A percentile compares a stretch with the other conserved stretches of the same genome.
phyloP scores from a whole-genome alignment of 2,113 vertebrate species.

The Conger conger region DNA sequence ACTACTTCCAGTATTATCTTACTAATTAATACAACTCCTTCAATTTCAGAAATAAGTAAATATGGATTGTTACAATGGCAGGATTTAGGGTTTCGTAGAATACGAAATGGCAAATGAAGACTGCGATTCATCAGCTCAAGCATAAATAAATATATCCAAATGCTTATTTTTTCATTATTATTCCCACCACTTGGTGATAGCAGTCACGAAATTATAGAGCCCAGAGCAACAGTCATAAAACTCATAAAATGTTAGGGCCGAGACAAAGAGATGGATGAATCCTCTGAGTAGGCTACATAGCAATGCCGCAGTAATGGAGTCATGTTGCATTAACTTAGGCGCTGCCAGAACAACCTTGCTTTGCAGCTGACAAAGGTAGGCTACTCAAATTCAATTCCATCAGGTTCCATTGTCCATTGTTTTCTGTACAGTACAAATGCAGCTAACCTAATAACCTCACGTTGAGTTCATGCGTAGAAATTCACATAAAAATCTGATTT shows the following conservation, averaged over 20 bases:
- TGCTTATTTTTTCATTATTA: no score
- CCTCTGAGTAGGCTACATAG: no score
- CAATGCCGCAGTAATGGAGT: background rate
- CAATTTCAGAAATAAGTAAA: background rate
- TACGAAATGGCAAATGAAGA: no score
- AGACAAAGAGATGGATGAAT: background rate
- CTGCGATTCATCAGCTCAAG: no score
- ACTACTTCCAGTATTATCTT: background rate
- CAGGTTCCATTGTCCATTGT: background rate
- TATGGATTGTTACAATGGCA: background rate
- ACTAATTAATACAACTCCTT: background rate
- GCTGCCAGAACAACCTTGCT: background rate
- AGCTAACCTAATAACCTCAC: no score
- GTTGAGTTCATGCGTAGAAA: background rate
- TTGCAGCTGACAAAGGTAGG: background rate
- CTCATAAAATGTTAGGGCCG: background rate
- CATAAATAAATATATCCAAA: no score
- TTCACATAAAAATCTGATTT: background rate
- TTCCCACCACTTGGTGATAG: background rate
- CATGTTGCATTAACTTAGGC: background rate
- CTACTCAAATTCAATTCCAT: background rate
- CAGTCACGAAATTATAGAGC: background rate
- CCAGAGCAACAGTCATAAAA: background rate
- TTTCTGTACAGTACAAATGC: background rate
- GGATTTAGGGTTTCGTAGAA: no score